Conservation (phyloP, 2,113 vertebrate species). For the Paradisaea rubra region DNA sequence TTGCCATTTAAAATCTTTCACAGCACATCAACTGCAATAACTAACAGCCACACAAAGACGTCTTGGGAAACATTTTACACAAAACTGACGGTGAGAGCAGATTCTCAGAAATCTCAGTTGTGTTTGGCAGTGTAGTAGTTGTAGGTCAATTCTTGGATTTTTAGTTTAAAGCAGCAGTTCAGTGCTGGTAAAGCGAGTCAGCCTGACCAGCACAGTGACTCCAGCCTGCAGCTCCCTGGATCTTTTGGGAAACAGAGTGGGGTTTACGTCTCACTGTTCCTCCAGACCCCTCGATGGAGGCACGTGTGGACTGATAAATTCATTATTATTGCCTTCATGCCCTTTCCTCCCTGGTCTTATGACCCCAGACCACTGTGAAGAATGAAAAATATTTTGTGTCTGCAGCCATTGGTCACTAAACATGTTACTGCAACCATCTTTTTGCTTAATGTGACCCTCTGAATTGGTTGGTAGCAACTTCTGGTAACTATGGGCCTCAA, state of each 20-base stretch:
- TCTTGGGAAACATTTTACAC: neutral
- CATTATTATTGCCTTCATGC: neutral
- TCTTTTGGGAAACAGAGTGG: neutral
- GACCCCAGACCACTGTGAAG: neutral
- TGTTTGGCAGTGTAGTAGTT: neutral
- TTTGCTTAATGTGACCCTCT: neutral
- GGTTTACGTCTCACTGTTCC: neutral
- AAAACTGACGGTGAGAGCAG: neutral
- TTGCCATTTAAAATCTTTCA: neutral
- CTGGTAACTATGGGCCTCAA: conserved; percentile 31
- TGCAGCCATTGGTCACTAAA: neutral
- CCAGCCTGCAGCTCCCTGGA: neutral
- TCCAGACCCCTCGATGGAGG: neutral
- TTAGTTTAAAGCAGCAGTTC: neutral
- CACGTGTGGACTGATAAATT: neutral
- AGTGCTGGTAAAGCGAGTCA: neutral
- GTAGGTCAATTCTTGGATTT: neutral
- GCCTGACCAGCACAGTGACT: neutral
- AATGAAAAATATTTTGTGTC: neutral
- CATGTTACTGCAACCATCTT: neutral
- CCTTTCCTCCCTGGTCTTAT: neutral
- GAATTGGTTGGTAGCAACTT: conserved; percentile 12
- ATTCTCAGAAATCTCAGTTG: conserved; percentile 7
- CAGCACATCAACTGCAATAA: neutral
- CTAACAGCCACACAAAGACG: neutral